phyloP scores from a whole-genome alignment of 1,140 invertebrate species.

The Vollenhovia emeryi region DNA sequence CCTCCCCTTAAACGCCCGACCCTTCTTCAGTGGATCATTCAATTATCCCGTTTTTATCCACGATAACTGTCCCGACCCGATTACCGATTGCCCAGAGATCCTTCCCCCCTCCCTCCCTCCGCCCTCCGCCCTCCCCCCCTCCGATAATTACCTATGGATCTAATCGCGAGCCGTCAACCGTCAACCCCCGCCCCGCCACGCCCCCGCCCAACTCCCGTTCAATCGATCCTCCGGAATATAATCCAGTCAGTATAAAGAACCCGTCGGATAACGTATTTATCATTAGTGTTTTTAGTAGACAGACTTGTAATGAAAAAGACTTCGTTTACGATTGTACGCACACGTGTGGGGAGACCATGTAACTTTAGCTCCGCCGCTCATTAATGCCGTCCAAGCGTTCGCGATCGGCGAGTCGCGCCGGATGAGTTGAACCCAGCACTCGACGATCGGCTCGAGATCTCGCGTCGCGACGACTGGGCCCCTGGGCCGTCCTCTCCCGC shows the following conservation, averaged over 20 bases:
- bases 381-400: conserved; percentile 69
- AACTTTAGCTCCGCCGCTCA: conserved; percentile 84
- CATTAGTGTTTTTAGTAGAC: conserved; percentile 83
- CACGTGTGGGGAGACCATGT: conserved; percentile 86
- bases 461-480: not conserved
- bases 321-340: conserved; percentile 85
- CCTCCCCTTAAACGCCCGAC: not conserved
- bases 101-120: too few relatives aligned
- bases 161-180: conserved; percentile 28
- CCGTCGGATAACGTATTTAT: conserved; percentile 79
- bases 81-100: conserved; percentile 62
- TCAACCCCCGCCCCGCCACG: not conserved
- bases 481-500: not conserved
- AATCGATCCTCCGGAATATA: conserved; percentile 64
- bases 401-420: conserved; percentile 58
- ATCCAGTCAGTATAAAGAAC: conserved; percentile 71
- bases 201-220: conserved; percentile 20
- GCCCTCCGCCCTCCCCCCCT: too few relatives aligned
- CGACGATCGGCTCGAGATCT: conserved; percentile 29
- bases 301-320: conserved; percentile 81
- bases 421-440: not conserved
- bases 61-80: conserved; percentile 52
- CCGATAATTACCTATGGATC: conserved; percentile 44
- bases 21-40: conserved; percentile 60
- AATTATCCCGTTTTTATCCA: conserved; percentile 52